These are phyloP conservation scores for Phyllotreta cruciferae DNA, from an alignment of 2,888 invertebrate genomes.

Conservation along the genomic window DNA sequence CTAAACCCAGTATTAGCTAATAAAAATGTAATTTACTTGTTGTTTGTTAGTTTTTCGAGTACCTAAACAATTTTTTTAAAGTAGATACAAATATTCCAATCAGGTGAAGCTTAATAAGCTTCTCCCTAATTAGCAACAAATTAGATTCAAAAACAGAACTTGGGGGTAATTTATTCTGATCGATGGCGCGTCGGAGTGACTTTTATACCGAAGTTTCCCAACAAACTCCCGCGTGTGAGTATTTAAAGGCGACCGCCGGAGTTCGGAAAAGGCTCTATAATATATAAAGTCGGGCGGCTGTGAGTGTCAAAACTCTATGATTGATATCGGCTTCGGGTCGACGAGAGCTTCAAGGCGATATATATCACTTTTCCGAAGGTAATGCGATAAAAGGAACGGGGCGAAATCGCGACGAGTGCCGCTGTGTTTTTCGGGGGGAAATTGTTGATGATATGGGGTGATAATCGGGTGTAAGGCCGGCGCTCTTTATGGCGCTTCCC, in stretches of 20 bases:
- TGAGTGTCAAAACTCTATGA: constrained; percentile 15
- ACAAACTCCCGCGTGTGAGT: constrained; percentile 9
- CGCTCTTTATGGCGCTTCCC: too few relatives aligned
- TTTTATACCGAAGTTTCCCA: neutral
- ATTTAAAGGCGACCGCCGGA: constrained; percentile 6
- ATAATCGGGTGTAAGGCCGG: too few relatives aligned
- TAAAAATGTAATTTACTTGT: too few relatives aligned
- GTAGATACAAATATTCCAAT: too few relatives aligned
- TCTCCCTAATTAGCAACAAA: neutral
- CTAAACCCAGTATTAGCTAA: too few relatives aligned
- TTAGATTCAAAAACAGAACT: neutral
- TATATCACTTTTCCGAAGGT: neutral
- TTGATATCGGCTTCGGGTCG: constrained; percentile 15
- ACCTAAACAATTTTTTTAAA: too few relatives aligned
- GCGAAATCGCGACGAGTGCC: too few relatives aligned
- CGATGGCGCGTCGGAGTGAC: neutral
- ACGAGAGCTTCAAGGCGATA: constrained; percentile 12
- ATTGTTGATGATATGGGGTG: too few relatives aligned
- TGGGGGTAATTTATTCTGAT: constrained; percentile 5
- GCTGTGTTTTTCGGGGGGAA: too few relatives aligned
- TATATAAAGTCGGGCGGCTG: constrained; percentile 8
- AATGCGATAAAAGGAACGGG: too few relatives aligned
- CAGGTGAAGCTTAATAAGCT: too few relatives aligned
- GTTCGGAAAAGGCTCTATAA: constrained; percentile 11
- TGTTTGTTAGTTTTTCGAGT: too few relatives aligned